Conservation (phyloP, 2,113 vertebrate species). For the Shinisaurus crocodilurus region DNA sequence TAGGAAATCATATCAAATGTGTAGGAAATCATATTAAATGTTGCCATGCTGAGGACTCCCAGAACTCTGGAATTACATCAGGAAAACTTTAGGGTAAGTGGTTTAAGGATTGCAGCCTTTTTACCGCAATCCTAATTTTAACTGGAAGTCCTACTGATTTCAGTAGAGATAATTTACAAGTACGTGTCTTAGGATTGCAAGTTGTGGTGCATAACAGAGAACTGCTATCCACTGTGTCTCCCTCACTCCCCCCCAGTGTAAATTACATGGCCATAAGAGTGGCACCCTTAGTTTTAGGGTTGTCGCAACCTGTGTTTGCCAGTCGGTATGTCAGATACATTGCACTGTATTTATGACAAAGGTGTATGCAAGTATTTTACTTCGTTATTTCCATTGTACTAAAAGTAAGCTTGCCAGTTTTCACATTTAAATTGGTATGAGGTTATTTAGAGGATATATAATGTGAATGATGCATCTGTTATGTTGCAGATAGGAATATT, state of each 20-base stretch:
- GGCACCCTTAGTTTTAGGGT: not conserved
- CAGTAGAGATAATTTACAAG: not conserved
- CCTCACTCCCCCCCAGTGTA: slow-evolving; percentile 20
- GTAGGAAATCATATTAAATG: slow-evolving; percentile 7
- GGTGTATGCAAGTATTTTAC: slow-evolving; percentile 28
- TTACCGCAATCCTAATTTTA: not conserved
- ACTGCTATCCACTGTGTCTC: not conserved
- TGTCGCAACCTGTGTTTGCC: slow-evolving; percentile 39
- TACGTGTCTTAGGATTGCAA: not conserved
- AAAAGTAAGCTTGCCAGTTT: slow-evolving; percentile 57
- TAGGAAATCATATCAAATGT: slow-evolving; percentile 36
- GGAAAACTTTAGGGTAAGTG: not conserved
- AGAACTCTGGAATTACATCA: not conserved
- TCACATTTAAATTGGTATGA: slow-evolving; percentile 62
- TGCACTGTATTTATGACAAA: slow-evolving; percentile 51
- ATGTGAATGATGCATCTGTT: slow-evolving; percentile 54
- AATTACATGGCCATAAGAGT: slow-evolving; percentile 29
- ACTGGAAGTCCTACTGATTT: not conserved
- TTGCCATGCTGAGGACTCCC: not conserved
- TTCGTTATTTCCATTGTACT: slow-evolving; percentile 62
- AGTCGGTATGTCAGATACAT: slow-evolving; percentile 31
- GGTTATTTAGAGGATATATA: slow-evolving; percentile 47
- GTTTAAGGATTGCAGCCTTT: slow-evolving; percentile 7
- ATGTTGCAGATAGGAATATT: slow-evolving; percentile 63
- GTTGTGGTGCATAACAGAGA: not conserved